Percentiles rank a stretch among this genome's conserved stretches.
Evolutionary conservation across 2,888 invertebrate species (phyloP).

Genomic region (Aleiodes alternator): DNA sequence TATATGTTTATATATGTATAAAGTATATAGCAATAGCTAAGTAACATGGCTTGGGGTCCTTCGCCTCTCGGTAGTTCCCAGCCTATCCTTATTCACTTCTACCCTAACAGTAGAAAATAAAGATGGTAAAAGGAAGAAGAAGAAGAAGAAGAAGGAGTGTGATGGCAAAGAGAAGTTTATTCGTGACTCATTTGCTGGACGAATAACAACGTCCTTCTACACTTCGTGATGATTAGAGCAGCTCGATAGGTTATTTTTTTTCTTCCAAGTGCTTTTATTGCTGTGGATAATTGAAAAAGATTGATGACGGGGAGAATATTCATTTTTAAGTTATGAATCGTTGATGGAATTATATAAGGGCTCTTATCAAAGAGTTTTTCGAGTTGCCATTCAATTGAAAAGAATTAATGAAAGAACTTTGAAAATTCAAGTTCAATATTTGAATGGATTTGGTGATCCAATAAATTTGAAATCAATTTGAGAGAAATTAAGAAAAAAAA

Average conservation of each 20-base stretch:
- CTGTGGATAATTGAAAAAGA: neutral
- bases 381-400: too few relatives aligned
- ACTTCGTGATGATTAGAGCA: constrained; percentile 41
- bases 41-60: constrained; percentile 26
- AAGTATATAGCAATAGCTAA: constrained; percentile 5
- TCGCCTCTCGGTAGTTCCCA: constrained; percentile 13
- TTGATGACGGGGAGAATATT: too few relatives aligned
- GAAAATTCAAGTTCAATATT: too few relatives aligned
- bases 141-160: constrained; percentile 25
- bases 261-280: neutral
- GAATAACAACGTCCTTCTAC: constrained; percentile 57
- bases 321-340: too few relatives aligned
- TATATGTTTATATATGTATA: neutral
- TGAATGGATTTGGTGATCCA: too few relatives aligned
- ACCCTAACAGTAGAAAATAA: constrained; percentile 20
- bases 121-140: constrained; percentile 42
- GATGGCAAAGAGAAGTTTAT: constrained; percentile 42
- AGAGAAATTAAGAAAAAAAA: too few relatives aligned
- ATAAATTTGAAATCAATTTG: too few relatives aligned
- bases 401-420: too few relatives aligned
- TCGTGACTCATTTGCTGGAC: constrained; percentile 71
- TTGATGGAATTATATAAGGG: too few relatives aligned
- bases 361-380: too few relatives aligned
- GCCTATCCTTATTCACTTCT: constrained; percentile 30
- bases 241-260: constrained; percentile 20